phyloP scores from a whole-genome alignment of 2,797 vertebrate species.

The Anguilla marmorata region DNA sequence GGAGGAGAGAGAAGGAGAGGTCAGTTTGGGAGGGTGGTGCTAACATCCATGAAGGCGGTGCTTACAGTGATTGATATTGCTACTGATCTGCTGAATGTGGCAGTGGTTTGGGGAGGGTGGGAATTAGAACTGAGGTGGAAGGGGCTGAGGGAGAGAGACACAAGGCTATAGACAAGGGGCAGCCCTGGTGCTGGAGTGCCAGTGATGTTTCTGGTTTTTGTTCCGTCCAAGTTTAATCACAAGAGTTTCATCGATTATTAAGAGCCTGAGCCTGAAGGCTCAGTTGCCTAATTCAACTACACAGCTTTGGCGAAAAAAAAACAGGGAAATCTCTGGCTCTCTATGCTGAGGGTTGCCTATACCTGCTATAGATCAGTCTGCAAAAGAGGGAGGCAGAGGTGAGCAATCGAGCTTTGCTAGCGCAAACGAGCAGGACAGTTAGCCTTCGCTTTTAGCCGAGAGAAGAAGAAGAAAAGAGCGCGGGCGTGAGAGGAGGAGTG shows the following conservation, averaged over 20 bases:
- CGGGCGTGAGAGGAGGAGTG: too few relatives aligned
- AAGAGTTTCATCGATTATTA: neutral
- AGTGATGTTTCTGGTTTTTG: too few relatives aligned
- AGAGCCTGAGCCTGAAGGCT: neutral
- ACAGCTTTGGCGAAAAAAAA: too few relatives aligned
- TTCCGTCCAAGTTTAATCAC: too few relatives aligned
- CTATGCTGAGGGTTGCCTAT: neutral
- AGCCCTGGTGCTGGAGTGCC: neutral
- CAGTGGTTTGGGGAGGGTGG: neutral
- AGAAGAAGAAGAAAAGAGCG: neutral
- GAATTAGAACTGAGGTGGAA: neutral
- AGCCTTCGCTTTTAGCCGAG: neutral
- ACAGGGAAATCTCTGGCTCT: too few relatives aligned
- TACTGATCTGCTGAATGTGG: neutral
- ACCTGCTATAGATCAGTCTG: neutral
- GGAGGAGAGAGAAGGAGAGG: constrained; percentile 72
- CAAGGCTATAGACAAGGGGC: neutral
- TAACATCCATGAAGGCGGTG: neutral
- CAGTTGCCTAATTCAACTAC: too few relatives aligned
- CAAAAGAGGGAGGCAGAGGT: neutral
- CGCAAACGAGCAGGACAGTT: neutral
- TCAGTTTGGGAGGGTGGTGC: constrained; percentile 48
- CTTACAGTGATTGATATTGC: neutral
- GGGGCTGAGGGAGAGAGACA: neutral
- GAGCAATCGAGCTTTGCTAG: neutral